A percentile compares a stretch with the other conserved stretches of the same genome.
Conservation (phyloP, 2,888 invertebrate species). For the Allygus modestus region DNA sequence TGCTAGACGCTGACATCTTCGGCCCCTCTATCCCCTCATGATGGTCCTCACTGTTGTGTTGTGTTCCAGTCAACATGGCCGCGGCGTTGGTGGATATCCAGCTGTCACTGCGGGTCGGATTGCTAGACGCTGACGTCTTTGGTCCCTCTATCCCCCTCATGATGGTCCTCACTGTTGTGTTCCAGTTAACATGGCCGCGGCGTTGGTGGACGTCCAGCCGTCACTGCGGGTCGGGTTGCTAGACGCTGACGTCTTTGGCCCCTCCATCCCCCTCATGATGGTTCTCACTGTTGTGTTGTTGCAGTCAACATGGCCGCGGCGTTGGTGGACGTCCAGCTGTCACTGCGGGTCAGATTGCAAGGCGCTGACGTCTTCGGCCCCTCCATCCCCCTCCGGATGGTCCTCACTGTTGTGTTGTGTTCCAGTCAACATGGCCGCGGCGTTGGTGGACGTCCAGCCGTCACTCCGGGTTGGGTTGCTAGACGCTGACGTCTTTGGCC, state of each 20-base stretch:
- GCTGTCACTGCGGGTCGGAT: conserved; percentile 85
- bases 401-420: conserved; percentile 85
- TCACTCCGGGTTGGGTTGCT: conserved; percentile 88
- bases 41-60: conserved; percentile 84
- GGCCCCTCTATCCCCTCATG: conserved; percentile 97
- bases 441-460: conserved; percentile 82
- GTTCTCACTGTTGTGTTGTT: conserved; percentile 85
- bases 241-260: conserved; percentile 97
- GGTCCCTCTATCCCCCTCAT: conserved; percentile 97
- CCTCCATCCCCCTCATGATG: conserved; percentile 94
- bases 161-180: conserved; percentile 84
- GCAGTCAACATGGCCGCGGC: conserved; percentile 92
- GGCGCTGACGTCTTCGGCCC: conserved; percentile 98
- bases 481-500: conserved; percentile 97
- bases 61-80: too few relatives aligned
- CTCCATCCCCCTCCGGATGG: conserved; percentile 92
- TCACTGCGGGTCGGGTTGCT: conserved; percentile 88
- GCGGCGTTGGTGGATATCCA: conserved; percentile 84
- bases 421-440: conserved; percentile 91
- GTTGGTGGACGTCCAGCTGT: conserved; percentile 81
- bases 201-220: conserved; percentile 82
- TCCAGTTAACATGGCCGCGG: conserved; percentile 91
- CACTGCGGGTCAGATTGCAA: conserved; percentile 87
- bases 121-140: conserved; percentile 96
- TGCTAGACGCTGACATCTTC: conserved; percentile 96